Evolutionary conservation across 1,140 invertebrate species (phyloP).

Genomic region (Anastatus disparis): DNA sequence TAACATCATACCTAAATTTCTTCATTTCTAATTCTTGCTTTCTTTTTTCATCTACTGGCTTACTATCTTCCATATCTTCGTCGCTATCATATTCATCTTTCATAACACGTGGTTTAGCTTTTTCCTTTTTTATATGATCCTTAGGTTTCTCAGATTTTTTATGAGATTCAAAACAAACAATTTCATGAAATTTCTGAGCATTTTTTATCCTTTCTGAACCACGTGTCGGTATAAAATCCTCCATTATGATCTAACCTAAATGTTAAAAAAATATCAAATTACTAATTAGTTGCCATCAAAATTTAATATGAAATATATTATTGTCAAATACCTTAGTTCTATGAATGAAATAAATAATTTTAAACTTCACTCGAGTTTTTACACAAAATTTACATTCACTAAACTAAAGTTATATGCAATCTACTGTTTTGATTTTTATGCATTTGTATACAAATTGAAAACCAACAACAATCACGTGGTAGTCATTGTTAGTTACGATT

Average conservation of each 20-base stretch:
- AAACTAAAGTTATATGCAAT: too few species aligned
- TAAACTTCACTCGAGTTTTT: too few species aligned
- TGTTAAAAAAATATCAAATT: not conserved
- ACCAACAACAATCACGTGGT: too few species aligned
- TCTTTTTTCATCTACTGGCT: constrained; percentile 40
- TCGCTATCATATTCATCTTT: not conserved
- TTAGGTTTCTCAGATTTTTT: constrained; percentile 56
- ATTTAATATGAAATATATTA: too few species aligned
- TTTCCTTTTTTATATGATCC: constrained; percentile 40
- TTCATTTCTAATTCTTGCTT: constrained; percentile 70
- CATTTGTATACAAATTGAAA: too few species aligned
- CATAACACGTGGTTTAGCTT: not conserved
- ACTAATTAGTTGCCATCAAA: too few species aligned
- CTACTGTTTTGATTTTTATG: too few species aligned
- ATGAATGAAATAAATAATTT: too few species aligned
- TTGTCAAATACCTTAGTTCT: too few species aligned
- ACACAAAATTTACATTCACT: too few species aligned
- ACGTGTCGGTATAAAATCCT: constrained; percentile 67
- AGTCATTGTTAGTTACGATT: too few species aligned
- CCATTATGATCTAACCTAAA: constrained; percentile 46
- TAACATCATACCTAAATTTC: constrained; percentile 70
- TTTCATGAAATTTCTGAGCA: constrained; percentile 60
- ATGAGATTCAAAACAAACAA: constrained; percentile 64
- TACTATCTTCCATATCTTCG: not conserved
- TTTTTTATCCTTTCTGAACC: constrained; percentile 66